These are phyloP conservation scores for Cercopithecus neglectus DNA, from an alignment of 2,797 vertebrate genomes.

Conservation along the genomic window DNA sequence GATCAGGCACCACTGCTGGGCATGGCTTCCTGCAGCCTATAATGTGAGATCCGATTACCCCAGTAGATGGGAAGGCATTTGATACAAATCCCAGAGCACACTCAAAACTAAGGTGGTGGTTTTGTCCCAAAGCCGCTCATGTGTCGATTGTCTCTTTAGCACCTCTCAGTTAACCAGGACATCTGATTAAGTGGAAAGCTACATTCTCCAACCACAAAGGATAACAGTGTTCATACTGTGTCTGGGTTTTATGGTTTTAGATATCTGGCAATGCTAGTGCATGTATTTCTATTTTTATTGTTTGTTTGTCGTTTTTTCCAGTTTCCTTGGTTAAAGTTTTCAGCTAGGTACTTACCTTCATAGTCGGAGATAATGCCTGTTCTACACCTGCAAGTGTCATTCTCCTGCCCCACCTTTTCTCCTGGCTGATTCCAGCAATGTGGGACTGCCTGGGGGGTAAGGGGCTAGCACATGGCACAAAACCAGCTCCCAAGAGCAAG, in stretches of 20 bases:
- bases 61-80: neutral
- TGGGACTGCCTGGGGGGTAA: neutral
- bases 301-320: neutral
- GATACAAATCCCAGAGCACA: neutral
- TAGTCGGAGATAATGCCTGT: neutral
- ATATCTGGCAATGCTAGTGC: neutral
- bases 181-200: neutral
- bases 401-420: accelerated
- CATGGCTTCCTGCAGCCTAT: neutral
- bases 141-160: neutral
- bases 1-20: neutral
- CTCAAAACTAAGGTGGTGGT: neutral
- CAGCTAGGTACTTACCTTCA: neutral
- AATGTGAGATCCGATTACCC: neutral
- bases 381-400: neutral
- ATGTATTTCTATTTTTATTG: neutral
- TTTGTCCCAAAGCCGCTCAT: neutral
- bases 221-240: neutral
- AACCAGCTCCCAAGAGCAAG: neutral
- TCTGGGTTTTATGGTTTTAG: neutral
- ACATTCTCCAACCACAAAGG: neutral
- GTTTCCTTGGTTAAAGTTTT: neutral
- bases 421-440: neutral
- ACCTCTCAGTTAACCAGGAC: neutral
- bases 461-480: neutral